phyloP scores from a whole-genome alignment of 2,888 invertebrate species.

The Heliconius charithonia region DNA sequence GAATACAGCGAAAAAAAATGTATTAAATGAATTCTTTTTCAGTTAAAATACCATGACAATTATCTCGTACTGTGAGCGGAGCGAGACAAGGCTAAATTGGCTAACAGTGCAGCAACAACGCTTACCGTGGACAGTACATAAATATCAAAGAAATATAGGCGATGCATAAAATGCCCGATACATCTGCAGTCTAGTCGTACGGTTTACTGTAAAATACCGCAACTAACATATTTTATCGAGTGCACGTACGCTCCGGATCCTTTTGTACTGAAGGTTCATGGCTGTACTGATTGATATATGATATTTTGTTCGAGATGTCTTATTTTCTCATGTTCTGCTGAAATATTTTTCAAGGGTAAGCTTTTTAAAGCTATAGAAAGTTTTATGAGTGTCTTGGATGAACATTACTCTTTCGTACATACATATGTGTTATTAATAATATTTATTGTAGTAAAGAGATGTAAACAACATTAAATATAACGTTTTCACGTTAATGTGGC shows the following conservation, averaged over 20 bases:
- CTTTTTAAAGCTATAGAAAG: conserved; percentile 1
- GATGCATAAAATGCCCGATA: conserved; percentile 54
- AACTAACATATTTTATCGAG: conserved; percentile 60
- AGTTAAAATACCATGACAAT: conserved; percentile 9
- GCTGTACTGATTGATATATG: conserved; percentile 25
- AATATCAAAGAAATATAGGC: conserved; percentile 53
- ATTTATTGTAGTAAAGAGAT: conserved; percentile 22
- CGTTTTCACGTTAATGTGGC: conserved; percentile 32
- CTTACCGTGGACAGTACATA: conserved; percentile 47
- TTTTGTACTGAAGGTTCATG: conserved; percentile 27
- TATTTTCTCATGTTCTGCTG: not conserved
- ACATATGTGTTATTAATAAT: not conserved
- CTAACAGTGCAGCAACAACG: conserved; percentile 22
- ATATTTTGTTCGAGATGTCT: conserved; percentile 6
- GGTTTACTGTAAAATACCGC: conserved; percentile 55
- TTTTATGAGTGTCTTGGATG: not conserved
- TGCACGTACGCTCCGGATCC: conserved; percentile 51
- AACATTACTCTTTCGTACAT: not conserved
- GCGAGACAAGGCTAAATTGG: conserved; percentile 23
- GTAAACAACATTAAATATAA: conserved; percentile 37
- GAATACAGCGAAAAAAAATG: too few relatives aligned
- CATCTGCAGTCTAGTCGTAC: conserved; percentile 47
- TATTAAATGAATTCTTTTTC: not conserved
- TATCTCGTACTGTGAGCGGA: not conserved
- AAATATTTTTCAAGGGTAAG: conserved; percentile 1